Evolutionary conservation across 2,888 invertebrate species (phyloP).

Genomic region (Onthophagus sagittarius): DNA sequence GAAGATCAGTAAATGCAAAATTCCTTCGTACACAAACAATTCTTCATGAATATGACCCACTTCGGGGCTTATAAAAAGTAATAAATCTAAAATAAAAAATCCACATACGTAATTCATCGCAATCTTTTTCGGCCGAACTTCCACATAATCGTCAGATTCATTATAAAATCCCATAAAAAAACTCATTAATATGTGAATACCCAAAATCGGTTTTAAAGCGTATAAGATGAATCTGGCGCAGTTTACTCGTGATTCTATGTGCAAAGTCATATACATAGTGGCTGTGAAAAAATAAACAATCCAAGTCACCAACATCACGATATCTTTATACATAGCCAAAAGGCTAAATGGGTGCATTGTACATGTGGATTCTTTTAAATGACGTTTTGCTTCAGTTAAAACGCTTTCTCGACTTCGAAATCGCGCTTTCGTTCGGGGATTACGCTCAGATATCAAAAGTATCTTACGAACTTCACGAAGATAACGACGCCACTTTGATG

Average conservation of each 20-base stretch:
- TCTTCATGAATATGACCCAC: neutral
- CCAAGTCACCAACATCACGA: constrained; percentile 17
- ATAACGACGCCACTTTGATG: neutral
- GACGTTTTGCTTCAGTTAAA: neutral
- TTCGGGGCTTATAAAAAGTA: neutral
- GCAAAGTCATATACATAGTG: constrained; percentile 7
- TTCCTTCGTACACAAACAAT: neutral
- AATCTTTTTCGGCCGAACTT: constrained; percentile 4
- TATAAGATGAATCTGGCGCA: neutral
- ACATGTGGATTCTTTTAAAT: neutral
- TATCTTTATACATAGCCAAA: constrained; percentile 10
- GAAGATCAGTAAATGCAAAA: constrained; percentile 3
- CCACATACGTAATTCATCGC: neutral
- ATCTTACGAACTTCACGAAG: neutral
- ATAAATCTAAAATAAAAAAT: constrained; percentile 10
- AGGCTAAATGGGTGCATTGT: neutral
- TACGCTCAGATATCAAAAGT: neutral
- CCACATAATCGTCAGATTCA: neutral
- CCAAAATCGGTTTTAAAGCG: neutral
- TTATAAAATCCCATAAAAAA: constrained; percentile 16
- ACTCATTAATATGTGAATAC: neutral
- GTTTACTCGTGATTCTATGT: neutral
- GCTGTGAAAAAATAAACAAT: constrained; percentile 5
- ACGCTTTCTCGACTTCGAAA: neutral
- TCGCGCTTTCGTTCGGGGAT: neutral